Conservation (phyloP, 2,797 vertebrate species). For the Tamandua tetradactyla region DNA sequence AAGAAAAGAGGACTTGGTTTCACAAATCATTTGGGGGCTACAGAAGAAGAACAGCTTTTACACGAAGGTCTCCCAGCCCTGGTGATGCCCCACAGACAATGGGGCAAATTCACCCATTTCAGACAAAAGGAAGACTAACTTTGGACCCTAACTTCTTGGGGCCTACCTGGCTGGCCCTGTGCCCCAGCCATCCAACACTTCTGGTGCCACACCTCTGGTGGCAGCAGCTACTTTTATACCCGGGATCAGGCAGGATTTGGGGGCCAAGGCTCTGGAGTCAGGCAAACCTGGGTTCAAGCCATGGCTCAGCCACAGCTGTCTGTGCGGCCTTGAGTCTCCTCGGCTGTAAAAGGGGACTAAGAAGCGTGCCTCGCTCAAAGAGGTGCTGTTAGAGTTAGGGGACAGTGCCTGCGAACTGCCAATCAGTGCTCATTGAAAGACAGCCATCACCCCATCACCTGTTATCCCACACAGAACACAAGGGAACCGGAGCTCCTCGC, state of each 20-base stretch:
- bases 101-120: background rate
- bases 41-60: background rate
- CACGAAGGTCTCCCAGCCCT: background rate
- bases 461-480: background rate
- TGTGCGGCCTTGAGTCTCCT: background rate
- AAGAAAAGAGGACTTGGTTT: background rate
- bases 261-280: background rate
- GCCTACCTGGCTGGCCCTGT: background rate
- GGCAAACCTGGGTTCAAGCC: background rate
- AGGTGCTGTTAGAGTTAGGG: background rate
- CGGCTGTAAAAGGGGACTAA: background rate
- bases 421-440: background rate
- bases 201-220: too few relatives aligned
- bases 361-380: background rate
- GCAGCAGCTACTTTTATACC: background rate
- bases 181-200: background rate
- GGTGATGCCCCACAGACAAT: background rate
- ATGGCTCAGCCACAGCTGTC: background rate
- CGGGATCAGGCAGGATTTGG: background rate
- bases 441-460: background rate
- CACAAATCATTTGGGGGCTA: background rate
- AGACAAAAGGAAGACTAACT: background rate
- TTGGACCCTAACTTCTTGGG: fast-evolving
- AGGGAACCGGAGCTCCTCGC: background rate
- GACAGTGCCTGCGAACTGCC: background rate